Base-by-base conservation (phyloP, 2,797 vertebrate species). In the Ataeniobius toweri region DNA sequence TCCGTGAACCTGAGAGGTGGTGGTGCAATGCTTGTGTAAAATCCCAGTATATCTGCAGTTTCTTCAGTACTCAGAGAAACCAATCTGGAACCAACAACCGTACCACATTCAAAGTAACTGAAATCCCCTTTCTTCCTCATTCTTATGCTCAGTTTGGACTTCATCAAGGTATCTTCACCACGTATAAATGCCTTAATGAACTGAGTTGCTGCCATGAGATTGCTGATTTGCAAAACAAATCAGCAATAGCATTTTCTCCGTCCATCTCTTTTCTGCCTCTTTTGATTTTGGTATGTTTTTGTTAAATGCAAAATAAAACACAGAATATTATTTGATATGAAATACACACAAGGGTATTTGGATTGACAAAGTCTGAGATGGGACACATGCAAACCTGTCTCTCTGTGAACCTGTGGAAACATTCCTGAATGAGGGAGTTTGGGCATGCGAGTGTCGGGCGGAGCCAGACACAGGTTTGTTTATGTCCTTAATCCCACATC, bases 401-500 rank as follows among this genome's bases (percentile, higher is more conserved):
- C 28, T 59, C 31, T 59, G 24, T 71, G 73, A 26, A 77, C 70
- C 28, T 36, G 48, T 9, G 36, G n/a, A 63, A 50, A 71, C 70
- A 76, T 85, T 86, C 77, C 76, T 79, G 26, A 39, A 72, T 77
- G 31, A 79, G 71, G 71, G 83, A 72, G 77, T 76, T 63, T 73
- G 10, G 56, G 75, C 80, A 77, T 68, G 56, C 53, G 22, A 79
- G 75, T n/a, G 41, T 63, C 1, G n/a, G 81, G 88, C 44, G 48
- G 74, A 86, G 88, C 41, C 84, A 90, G 85, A 89, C 86, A 26
- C 83, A 81, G 78, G 83, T 92, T 86, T 94, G 89, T 93, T 93
- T 91, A 91, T 93, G 84, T 90, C 88, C 86, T 85, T 88, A 79
- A 89, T 82, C 90, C 91, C 82, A 91, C 93, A 94, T 93, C 77